phyloP scores from a whole-genome alignment of 1,140 invertebrate species.

The Pantala flavescens region DNA sequence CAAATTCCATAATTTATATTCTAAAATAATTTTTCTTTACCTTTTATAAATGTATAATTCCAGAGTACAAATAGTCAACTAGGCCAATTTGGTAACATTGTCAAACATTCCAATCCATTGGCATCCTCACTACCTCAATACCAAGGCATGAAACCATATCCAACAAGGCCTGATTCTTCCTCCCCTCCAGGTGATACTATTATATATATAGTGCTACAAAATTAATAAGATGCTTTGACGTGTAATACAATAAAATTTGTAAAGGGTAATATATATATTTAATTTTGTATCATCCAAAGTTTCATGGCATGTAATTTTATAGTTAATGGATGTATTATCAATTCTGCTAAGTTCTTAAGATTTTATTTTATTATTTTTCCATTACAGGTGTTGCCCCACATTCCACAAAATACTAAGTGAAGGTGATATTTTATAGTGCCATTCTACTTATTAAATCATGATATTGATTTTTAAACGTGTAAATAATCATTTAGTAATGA shows the following conservation, averaged over 20 bases:
- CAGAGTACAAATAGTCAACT: neutral
- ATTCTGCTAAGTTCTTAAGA: too few species aligned
- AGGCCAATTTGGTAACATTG: neutral
- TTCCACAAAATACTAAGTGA: constrained; percentile 3
- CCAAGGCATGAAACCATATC: neutral
- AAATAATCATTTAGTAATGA: neutral
- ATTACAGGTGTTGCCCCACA: neutral
- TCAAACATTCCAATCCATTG: neutral
- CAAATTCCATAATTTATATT: too few species aligned
- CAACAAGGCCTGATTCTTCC: neutral
- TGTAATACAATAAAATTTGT: too few species aligned
- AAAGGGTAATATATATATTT: too few species aligned
- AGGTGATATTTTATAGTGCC: constrained; percentile 9
- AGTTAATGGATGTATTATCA: too few species aligned
- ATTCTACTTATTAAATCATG: neutral
- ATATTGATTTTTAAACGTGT: neutral
- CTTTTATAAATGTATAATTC: neutral
- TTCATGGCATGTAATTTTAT: too few species aligned
- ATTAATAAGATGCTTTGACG: too few species aligned
- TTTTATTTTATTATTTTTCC: neutral
- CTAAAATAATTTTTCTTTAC: too few species aligned
- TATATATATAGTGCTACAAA: too few species aligned
- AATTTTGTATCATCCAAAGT: too few species aligned
- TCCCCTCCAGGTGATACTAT: neutral
- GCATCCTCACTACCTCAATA: neutral